Percentiles rank a stretch among this genome's conserved stretches.
These are phyloP conservation scores for Paramisgurnus dabryanus DNA, from an alignment of 2,113 vertebrate species.

Conservation along the genomic window DNA sequence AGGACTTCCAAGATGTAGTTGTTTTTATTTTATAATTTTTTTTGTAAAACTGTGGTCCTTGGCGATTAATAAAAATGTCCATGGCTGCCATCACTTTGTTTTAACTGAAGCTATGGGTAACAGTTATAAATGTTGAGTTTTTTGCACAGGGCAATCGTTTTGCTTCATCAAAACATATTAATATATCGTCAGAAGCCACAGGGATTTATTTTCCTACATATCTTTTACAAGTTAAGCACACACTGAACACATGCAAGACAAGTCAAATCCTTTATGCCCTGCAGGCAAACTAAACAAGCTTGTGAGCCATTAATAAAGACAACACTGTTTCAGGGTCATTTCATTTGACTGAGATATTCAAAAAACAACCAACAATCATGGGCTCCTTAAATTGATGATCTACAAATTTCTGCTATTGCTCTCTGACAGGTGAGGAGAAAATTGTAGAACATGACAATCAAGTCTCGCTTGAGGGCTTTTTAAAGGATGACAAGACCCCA, in stretches of 20 bases:
- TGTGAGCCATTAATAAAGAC: neutral
- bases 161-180: too few relatives aligned
- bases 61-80: too few relatives aligned
- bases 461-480: neutral
- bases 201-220: too few relatives aligned
- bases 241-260: neutral
- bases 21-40: too few relatives aligned
- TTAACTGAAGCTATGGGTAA: too few relatives aligned
- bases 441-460: slow-evolving; percentile 18
- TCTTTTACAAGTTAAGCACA: neutral
- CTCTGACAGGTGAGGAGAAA: neutral
- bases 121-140: too few relatives aligned
- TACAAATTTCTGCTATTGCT: neutral
- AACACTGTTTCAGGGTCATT: neutral
- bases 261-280: neutral
- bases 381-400: neutral
- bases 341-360: neutral
- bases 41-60: too few relatives aligned
- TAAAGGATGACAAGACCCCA: neutral
- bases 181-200: too few relatives aligned
- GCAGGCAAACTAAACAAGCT: neutral
- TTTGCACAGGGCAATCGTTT: too few relatives aligned
- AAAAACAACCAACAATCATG: slow-evolving; percentile 1
- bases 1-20: too few relatives aligned
- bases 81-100: too few relatives aligned